These are phyloP conservation scores for Diplosoma virens DNA, from an alignment of 23 tunicate species.

Conservation along the genomic window DNA sequence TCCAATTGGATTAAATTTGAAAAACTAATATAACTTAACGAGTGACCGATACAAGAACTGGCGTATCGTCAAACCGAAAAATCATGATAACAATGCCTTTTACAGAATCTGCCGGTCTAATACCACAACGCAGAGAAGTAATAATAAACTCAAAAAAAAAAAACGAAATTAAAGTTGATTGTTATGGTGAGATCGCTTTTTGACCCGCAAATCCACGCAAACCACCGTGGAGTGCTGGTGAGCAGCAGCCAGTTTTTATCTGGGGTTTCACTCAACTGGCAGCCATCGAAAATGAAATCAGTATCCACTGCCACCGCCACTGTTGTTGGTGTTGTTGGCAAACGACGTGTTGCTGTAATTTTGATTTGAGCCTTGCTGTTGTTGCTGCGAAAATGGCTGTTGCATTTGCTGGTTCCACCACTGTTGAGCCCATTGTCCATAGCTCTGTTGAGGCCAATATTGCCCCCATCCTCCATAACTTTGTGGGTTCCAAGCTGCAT, in stretches of 20 bases:
- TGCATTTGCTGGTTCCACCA: constrained; percentile 34
- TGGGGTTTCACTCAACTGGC: not conserved
- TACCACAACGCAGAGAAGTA: too few relatives aligned
- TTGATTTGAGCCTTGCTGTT: constrained; percentile 21
- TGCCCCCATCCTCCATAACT: constrained; percentile 4
- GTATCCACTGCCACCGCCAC: constrained; percentile 3
- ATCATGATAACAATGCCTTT: too few relatives aligned
- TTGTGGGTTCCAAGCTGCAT: constrained; percentile 16
- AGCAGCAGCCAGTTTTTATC: constrained; percentile 1
- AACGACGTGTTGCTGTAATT: not conserved
- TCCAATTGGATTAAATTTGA: too few relatives aligned
- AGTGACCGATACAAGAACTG: too few relatives aligned
- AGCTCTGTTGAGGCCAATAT: constrained; percentile 37
- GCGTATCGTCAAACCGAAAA: too few relatives aligned
- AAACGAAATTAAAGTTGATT: too few relatives aligned
- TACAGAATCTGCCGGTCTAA: too few relatives aligned
- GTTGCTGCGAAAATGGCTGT: constrained; percentile 3
- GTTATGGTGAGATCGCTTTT: too few relatives aligned
- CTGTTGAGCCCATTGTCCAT: constrained; percentile 14
- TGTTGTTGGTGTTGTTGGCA: constrained; percentile 14
- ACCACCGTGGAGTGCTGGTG: constrained; percentile 2
- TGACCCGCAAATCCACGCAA: too few relatives aligned
- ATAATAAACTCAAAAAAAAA: too few relatives aligned
- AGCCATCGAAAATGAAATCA: not conserved
- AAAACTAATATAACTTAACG: too few relatives aligned